These are phyloP conservation scores for Sula dactylatra DNA, from an alignment of 2,113 vertebrate species.

Conservation along the genomic window DNA sequence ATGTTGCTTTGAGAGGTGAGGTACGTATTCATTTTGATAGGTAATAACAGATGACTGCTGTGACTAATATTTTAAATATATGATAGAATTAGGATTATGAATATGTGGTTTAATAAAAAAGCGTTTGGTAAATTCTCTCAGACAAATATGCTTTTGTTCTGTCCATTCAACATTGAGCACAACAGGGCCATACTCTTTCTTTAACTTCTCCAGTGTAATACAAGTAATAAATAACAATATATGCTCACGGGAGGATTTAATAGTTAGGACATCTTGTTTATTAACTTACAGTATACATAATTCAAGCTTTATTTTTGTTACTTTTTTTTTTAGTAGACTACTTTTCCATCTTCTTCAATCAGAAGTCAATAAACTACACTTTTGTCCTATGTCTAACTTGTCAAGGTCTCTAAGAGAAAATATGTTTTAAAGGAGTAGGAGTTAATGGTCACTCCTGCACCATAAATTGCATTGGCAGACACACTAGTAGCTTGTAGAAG, in stretches of 20 bases:
- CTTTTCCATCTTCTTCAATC: conserved; percentile 73
- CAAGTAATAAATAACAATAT: conserved; percentile 47
- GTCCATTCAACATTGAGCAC: background rate
- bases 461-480: conserved; percentile 73
- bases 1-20: background rate
- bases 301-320: conserved; percentile 68
- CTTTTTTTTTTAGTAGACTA: conserved; percentile 45
- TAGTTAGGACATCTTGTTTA: conserved; percentile 50
- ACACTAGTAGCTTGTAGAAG: conserved; percentile 62
- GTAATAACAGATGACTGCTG: background rate
- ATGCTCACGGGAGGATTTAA: conserved; percentile 32
- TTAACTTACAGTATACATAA: conserved; percentile 54
- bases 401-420: conserved; percentile 74
- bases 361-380: conserved; percentile 72
- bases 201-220: background rate
- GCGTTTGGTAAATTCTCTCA: background rate
- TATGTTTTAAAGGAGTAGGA: conserved; percentile 71
- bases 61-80: background rate
- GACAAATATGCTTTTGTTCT: conserved; percentile 29
- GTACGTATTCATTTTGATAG: background rate
- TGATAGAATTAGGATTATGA: background rate
- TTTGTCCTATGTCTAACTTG: conserved; percentile 71
- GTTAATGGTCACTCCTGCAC: conserved; percentile 71
- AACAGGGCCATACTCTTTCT: background rate
- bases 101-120: background rate